These are phyloP conservation scores for Hipparchia semele DNA, from an alignment of 2,888 invertebrate species.

Conservation along the genomic window DNA sequence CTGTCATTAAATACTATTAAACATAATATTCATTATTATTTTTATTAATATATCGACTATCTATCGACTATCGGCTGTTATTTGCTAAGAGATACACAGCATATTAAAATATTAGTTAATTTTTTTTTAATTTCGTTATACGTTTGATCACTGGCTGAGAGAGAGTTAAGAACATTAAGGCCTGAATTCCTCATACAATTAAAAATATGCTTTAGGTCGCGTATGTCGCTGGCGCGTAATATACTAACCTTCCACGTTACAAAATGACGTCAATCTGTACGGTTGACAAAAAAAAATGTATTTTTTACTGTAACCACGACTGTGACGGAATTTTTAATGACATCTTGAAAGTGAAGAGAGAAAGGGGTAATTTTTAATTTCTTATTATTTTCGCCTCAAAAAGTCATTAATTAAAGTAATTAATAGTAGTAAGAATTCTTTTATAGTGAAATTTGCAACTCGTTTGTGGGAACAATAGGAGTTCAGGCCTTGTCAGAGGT, in stretches of 20 bases:
- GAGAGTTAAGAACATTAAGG: constrained; percentile 11
- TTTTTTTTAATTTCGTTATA: constrained; percentile 34
- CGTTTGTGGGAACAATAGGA: too few relatives aligned
- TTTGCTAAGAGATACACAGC: constrained; percentile 40
- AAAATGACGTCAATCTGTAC: too few relatives aligned
- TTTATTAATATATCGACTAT: constrained; percentile 19
- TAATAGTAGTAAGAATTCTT: too few relatives aligned
- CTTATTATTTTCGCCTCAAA: too few relatives aligned
- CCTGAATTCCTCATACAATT: neutral
- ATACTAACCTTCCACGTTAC: too few relatives aligned
- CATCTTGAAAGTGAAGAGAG: too few relatives aligned
- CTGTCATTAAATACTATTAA: neutral
- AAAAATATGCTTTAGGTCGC: neutral
- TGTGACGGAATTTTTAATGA: too few relatives aligned
- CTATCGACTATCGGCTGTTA: constrained; percentile 26
- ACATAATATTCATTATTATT: constrained; percentile 9
- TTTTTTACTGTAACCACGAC: too few relatives aligned
- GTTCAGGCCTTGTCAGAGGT: neutral
- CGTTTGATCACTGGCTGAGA: constrained; percentile 35
- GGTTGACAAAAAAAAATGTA: too few relatives aligned
- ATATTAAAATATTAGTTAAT: constrained; percentile 36
- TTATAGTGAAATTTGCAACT: too few relatives aligned
- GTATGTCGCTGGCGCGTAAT: neutral
- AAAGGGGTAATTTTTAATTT: too few relatives aligned
- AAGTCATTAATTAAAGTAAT: too few relatives aligned